Percentiles rank a stretch among this genome's conserved stretches.
These are phyloP conservation scores for Mesopsocus fuscifrons DNA, from an alignment of 2,888 invertebrate genomes.

Conservation along the genomic window DNA sequence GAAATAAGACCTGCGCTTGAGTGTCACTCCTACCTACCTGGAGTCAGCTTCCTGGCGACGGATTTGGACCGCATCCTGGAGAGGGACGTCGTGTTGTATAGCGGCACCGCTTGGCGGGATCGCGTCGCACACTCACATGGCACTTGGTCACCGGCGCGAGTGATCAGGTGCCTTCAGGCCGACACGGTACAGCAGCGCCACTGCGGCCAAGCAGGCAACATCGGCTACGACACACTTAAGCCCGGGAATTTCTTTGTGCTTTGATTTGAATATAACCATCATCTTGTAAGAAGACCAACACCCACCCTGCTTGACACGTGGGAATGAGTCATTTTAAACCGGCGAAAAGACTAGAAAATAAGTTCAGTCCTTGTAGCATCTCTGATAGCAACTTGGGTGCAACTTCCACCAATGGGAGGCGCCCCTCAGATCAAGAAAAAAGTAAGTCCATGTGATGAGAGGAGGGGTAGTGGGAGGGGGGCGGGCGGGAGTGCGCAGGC, in stretches of 20 bases:
- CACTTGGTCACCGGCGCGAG: too few relatives aligned
- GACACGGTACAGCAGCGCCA: constrained; percentile 2
- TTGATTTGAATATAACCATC: neutral
- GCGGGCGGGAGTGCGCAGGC: neutral
- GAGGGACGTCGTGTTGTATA: neutral
- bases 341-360: constrained; percentile 6
- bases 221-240: neutral
- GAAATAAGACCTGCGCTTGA: too few relatives aligned
- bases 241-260: constrained; percentile 9
- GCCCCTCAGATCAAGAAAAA: constrained; percentile 8
- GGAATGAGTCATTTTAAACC: constrained; percentile 1
- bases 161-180: too few relatives aligned
- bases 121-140: too few relatives aligned
- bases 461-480: neutral
- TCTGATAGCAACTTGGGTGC: constrained; percentile 8
- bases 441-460: constrained; percentile 8
- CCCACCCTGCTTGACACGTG: neutral
- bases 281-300: constrained; percentile 1
- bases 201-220: neutral
- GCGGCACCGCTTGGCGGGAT: neutral
- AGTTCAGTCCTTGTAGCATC: constrained; percentile 9
- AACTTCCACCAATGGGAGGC: constrained; percentile 9
- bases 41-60: constrained; percentile 8
- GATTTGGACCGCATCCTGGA: constrained; percentile 6
- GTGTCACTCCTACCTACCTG: constrained; percentile 7